Percentiles rank a stretch among this genome's conserved stretches.
These are phyloP conservation scores for Nomada ferruginata DNA, from an alignment of 2,888 invertebrate species.

Conservation along the genomic window DNA sequence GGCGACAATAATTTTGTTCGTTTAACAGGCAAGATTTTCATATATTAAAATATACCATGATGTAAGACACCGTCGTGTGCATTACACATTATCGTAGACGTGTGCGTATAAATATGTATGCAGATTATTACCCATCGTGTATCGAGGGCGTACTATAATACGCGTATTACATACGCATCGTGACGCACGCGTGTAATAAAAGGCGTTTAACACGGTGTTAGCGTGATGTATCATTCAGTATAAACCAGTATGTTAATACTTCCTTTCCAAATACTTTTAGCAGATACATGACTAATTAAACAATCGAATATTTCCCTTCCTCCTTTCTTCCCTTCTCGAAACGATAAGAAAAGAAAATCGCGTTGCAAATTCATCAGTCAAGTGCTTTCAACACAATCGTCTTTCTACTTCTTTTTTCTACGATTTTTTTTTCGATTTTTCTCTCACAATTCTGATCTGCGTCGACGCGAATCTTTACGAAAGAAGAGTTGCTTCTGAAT, in stretches of 20 bases:
- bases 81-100: neutral
- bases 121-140: neutral
- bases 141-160: conserved; percentile 7
- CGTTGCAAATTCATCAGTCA: too few relatives aligned
- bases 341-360: too few relatives aligned
- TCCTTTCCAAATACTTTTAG: conserved; percentile 1
- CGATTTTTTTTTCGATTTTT: neutral
- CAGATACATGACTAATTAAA: too few relatives aligned
- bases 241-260: neutral
- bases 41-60: conserved; percentile 30
- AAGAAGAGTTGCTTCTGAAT: conserved; percentile 7
- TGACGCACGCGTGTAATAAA: conserved; percentile 5
- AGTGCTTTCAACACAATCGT: too few relatives aligned
- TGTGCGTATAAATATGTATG: too few relatives aligned
- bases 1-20: too few relatives aligned
- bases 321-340: too few relatives aligned
- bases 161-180: conserved; percentile 22
- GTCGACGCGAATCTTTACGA: conserved; percentile 4
- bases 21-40: too few relatives aligned
- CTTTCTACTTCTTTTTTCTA: too few relatives aligned
- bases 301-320: too few relatives aligned
- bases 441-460: neutral
- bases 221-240: too few relatives aligned
- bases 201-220: conserved; percentile 9
- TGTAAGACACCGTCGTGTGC: neutral